Base-by-base conservation (phyloP, 1,140 invertebrate species). In the Pseudomyrmex gracilis region DNA sequence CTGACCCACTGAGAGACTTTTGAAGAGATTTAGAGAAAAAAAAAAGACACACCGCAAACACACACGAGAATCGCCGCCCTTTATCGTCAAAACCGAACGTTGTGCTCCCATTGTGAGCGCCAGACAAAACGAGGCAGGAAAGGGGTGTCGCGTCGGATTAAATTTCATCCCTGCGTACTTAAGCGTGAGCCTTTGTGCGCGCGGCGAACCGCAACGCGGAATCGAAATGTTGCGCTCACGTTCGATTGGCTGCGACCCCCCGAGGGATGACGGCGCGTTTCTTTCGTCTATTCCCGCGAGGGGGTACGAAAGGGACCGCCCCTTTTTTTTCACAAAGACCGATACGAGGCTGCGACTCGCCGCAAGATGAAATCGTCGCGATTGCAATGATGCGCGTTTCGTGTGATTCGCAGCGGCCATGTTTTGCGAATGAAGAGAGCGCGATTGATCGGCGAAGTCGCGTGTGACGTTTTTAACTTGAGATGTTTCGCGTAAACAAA, bases 141-240 rank as follows among this genome's bases (percentile, higher is more conserved):
- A 88, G 74, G 80, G 64, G 78, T 84, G 85, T 76, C 76, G 43
- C 20, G n/a, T n/a, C n/a, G 87, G 87, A 89, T 89, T 88, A 89
- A 89, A 89, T 89, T 89, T 88, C 84, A 89, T 88, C 87, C 87
- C 84, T 82, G 70, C 70, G 58, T 88, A 76, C 87, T 89, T 84
- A 86, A 80, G 80, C 84, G 80, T 73, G 78, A 73, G 61, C 84
- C 87, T 88, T 89, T 89, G 87, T 89, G 74, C 64, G 63, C 55
- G 80, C 47, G 87, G 87, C 78, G 80, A 77, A 88, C 87, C 87
- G 78, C 87, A 85, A 86, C 78, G 87, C 78, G 83, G 84, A 88
- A 88, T 89, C 87, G 83, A 89, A 89, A 89, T 85, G 85, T 89
- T 86, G 74, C 87, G 70, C 78, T 74, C 49, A 74, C 87, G 85